A percentile compares a stretch with the other conserved stretches of the same genome.
Evolutionary conservation across 1,140 invertebrate genomes (phyloP).

Genomic region (Plodia interpunctella): DNA sequence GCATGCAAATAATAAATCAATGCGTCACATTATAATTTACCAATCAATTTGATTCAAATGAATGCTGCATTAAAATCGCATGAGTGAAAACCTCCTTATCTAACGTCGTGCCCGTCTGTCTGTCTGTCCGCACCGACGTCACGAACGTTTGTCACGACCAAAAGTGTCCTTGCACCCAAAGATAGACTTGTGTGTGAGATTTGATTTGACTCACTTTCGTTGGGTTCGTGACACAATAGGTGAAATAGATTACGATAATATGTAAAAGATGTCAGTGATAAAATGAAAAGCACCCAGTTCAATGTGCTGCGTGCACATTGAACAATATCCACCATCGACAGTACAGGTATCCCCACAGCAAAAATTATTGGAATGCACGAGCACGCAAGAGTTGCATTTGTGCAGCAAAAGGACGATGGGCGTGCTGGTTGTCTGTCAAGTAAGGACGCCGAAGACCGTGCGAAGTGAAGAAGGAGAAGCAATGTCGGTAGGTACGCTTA

Average conservation of each 20-base stretch:
- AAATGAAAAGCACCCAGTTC: too few species aligned
- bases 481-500: too few species aligned
- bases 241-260: not conserved
- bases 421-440: too few species aligned
- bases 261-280: too few species aligned
- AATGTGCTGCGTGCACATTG: too few species aligned
- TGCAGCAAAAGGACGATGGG: too few species aligned
- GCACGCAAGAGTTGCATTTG: too few species aligned
- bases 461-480: too few species aligned
- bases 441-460: too few species aligned
- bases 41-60: not conserved
- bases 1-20: not conserved
- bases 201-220: constrained; percentile 14
- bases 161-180: constrained; percentile 17
- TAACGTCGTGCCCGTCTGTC: constrained; percentile 8
- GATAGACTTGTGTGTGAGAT: constrained; percentile 2
- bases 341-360: too few species aligned
- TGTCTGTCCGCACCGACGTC: constrained; percentile 16
- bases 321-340: too few species aligned
- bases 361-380: too few species aligned
- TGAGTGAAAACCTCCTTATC: constrained; percentile 4
- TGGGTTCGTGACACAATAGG: constrained; percentile 2
- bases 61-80: constrained; percentile 1
- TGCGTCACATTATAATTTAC: constrained; percentile 1
- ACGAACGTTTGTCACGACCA: constrained; percentile 28